A percentile compares a stretch with the other conserved stretches of the same genome.
These are phyloP conservation scores for Phoeniculus purpureus DNA, from an alignment of 2,797 vertebrate genomes.

Conservation along the genomic window DNA sequence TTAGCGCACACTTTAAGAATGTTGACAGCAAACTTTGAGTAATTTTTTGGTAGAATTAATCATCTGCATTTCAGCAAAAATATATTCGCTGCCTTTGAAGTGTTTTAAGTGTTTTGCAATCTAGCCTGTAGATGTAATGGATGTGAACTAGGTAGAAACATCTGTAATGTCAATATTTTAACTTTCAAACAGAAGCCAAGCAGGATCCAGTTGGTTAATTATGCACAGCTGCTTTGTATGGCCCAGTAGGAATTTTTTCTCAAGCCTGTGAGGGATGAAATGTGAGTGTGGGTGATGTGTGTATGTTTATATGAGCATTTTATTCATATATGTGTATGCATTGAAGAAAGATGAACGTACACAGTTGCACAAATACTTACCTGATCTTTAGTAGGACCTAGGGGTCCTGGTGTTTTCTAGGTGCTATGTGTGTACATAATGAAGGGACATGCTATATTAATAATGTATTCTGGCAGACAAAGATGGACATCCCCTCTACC, in stretches of 20 bases:
- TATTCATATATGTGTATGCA: background rate
- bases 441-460: background rate
- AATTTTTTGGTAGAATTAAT: background rate
- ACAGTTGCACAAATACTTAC: background rate
- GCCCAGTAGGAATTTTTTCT: background rate
- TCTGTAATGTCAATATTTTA: conserved; percentile 20
- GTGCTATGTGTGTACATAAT: background rate
- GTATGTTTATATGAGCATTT: background rate
- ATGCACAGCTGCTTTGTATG: background rate
- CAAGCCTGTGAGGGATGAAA: background rate
- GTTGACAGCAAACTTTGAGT: background rate
- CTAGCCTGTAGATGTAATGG: background rate
- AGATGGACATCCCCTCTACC: background rate
- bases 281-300: background rate
- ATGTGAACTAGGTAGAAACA: background rate
- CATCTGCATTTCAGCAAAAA: background rate
- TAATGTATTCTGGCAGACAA: background rate
- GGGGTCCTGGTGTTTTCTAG: background rate
- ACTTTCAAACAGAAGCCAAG: background rate
- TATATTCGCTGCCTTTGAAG: background rate
- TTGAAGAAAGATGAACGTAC: background rate
- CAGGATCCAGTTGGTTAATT: conserved; percentile 15
- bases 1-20: background rate
- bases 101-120: background rate
- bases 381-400: background rate